A percentile compares a stretch with the other conserved stretches of the same genome.
phyloP scores from a whole-genome alignment of 2,888 invertebrate genomes.

The Thera obeliscata region DNA sequence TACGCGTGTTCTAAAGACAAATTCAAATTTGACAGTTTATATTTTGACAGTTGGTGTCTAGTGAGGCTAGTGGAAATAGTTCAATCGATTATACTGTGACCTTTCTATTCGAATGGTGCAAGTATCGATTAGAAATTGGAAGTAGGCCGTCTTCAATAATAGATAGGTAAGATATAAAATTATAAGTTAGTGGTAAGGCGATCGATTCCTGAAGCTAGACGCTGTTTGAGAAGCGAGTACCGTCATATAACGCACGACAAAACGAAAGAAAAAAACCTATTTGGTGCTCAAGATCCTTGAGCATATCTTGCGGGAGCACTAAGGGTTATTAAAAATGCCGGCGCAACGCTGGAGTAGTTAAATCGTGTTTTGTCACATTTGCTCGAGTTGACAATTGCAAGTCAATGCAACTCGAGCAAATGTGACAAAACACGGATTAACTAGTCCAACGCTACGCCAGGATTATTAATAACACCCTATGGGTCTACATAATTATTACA shows the following conservation, averaged over 20 bases:
- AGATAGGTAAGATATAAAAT: constrained; percentile 24
- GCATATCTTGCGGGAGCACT: too few relatives aligned
- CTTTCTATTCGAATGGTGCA: constrained; percentile 55
- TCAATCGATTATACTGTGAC: constrained; percentile 12
- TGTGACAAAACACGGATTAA: too few relatives aligned
- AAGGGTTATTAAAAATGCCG: too few relatives aligned
- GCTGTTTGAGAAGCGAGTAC: neutral
- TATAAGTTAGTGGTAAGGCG: constrained; percentile 28
- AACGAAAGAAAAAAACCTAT: neutral
- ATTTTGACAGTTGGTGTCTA: constrained; percentile 23
- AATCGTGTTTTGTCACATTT: too few relatives aligned
- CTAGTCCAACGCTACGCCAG: too few relatives aligned
- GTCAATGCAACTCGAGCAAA: too few relatives aligned
- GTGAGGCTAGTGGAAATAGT: constrained; percentile 21
- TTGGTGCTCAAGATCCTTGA: too few relatives aligned
- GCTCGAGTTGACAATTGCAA: too few relatives aligned
- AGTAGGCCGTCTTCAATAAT: constrained; percentile 55
- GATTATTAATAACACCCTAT: too few relatives aligned
- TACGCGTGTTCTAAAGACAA: constrained; percentile 20
- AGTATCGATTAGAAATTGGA: constrained; percentile 61
- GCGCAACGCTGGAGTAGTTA: too few relatives aligned
- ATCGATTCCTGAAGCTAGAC: constrained; percentile 25
- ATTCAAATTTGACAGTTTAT: constrained; percentile 3
- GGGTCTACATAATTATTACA: too few relatives aligned
- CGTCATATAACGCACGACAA: neutral